These are phyloP conservation scores for Petrocephalus schoutedeni DNA, from an alignment of 2,797 vertebrate genomes.

Conservation along the genomic window DNA sequence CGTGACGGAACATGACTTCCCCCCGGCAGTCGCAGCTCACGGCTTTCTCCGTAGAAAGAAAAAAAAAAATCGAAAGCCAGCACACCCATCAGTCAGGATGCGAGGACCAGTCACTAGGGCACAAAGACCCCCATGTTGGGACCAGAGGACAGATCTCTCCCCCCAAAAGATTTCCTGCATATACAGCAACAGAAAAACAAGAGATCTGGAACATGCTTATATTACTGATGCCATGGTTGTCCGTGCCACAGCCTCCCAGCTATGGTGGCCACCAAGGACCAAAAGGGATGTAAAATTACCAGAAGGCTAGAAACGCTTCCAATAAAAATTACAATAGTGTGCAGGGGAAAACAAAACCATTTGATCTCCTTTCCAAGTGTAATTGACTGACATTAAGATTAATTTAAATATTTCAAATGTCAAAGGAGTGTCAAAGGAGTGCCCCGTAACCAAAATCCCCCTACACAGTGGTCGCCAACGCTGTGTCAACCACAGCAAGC, in stretches of 20 bases:
- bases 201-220: not conserved
- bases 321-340: not conserved
- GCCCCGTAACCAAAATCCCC: not conserved
- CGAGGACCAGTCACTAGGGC: not conserved
- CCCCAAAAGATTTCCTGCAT: not conserved
- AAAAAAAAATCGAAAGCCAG: too few species aligned
- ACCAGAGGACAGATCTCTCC: not conserved
- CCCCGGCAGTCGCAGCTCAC: not conserved
- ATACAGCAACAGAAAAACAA: not conserved
- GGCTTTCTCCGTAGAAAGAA: not conserved
- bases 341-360: not conserved
- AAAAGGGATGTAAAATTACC: not conserved
- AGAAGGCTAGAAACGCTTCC: not conserved
- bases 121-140: not conserved
- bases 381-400: not conserved
- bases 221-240: not conserved
- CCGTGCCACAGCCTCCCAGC: not conserved
- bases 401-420: not conserved
- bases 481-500: not conserved
- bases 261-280: not conserved
- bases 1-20: not conserved
- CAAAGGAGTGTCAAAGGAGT: not conserved
- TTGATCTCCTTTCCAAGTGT: not conserved
- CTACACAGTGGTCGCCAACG: not conserved
- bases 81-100: not conserved